Evolutionary conservation across 2,113 vertebrate genomes (phyloP), one percentile per base, ranked within the genome.

Genomic region (Cariama cristata): DNA sequence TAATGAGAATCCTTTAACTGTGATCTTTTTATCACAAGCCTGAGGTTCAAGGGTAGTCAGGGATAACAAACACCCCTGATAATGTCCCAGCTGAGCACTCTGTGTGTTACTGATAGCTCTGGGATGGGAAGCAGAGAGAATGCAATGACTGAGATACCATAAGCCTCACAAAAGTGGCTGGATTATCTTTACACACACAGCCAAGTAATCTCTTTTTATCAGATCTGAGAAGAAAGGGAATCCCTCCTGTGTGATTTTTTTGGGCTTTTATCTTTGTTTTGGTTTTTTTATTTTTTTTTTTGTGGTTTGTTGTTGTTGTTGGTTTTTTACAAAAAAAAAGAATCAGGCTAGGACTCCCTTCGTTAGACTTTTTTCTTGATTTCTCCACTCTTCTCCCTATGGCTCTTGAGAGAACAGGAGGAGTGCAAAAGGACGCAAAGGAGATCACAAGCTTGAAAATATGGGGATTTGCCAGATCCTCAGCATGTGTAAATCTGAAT

Each of bases 161-260:
- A 73, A 89, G 23, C 59, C 60, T 74, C 64, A 13, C 71, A 42
- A 18, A 13, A 69, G 60, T 38, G 59, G 18, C 8, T 33, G n/a
- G 6, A 38, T 60, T 95, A 87, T 72, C 52, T 27, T 80, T 38
- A 47, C 69, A 69, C 56, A 44, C 30, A n/a, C 8, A 88, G 64
- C 53, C 79, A 76, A 21, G 3, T 80, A 96, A 98, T 92, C 92
- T 58, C 49, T 49, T 83, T 91, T 86, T 97, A 96, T 97, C 95
- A 83, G 86, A 88, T 94, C 91, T 52, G 64, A 66, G 83, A 95
- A 98, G 95, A 96, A 98, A 98, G 55, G 35, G 72, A 79, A 95
- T 84, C 58, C 59, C 53, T 92, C 62, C 63, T 9, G 23, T 33
- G 67, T 50, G 62, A 81, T 60, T 52, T 12, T 58, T 74, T 49